These are phyloP conservation scores for Oscheius sp. DNA, from an alignment of 1,140 invertebrate species.

Conservation along the genomic window DNA sequence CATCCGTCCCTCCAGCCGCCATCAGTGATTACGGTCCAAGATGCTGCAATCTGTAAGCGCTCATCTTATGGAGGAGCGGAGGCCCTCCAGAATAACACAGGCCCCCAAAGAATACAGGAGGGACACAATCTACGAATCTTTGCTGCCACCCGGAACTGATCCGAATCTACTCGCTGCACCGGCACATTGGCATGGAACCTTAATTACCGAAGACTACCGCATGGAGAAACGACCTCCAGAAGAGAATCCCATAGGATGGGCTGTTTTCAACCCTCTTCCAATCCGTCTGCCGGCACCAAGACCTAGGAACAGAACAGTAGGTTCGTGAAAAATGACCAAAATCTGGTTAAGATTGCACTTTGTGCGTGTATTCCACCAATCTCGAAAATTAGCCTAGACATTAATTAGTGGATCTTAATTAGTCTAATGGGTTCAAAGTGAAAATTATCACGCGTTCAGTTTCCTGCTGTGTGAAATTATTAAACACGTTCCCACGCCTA, in stretches of 20 bases:
- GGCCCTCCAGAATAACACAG: constrained; percentile 18
- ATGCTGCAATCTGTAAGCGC: constrained; percentile 44
- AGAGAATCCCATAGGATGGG: constrained; percentile 38
- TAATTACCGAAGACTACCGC: constrained; percentile 15
- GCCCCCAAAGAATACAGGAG: constrained; percentile 22
- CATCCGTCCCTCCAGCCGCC: background rate
- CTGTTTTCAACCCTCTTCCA: constrained; percentile 35
- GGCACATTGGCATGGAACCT: constrained; percentile 2
- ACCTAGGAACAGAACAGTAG: background rate
- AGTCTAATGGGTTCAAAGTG: no score
- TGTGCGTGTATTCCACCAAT: no score
- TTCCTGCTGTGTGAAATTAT: no score
- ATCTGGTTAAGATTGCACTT: no score
- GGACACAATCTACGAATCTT: background rate
- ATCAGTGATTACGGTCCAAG: background rate
- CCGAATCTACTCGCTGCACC: background rate
- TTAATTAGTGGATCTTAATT: no score
- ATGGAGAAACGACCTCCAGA: background rate
- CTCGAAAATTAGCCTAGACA: no score
- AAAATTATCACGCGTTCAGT: no score
- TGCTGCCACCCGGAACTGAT: background rate
- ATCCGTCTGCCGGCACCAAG: constrained; percentile 17
- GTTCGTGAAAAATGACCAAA: no score
- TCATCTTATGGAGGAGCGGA: constrained; percentile 37
- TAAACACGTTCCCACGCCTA: no score